These are phyloP conservation scores for Drosophila barbarae DNA, from an alignment of 2,888 invertebrate genomes.

Conservation along the genomic window DNA sequence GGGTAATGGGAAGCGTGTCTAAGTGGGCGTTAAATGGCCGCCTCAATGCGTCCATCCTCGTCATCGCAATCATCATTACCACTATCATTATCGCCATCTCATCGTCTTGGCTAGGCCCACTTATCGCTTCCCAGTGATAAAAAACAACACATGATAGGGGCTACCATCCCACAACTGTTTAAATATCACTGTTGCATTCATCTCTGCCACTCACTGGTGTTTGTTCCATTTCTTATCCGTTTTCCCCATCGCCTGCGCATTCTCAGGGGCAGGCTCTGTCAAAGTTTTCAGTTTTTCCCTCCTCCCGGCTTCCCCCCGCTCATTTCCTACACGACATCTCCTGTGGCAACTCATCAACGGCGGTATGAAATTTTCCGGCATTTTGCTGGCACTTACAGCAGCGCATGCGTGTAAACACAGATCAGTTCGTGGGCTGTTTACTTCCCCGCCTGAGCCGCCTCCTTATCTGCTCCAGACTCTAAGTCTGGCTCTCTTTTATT, in stretches of 20 bases:
- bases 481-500: not conserved
- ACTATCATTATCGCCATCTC: slow-evolving; percentile 21
- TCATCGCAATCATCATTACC: slow-evolving; percentile 15
- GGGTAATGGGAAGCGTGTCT: slow-evolving; percentile 42
- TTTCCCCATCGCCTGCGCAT: slow-evolving; percentile 21
- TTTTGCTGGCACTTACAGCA: slow-evolving; percentile 63
- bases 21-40: slow-evolving; percentile 67
- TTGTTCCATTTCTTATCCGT: slow-evolving; percentile 25
- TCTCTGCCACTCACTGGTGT: slow-evolving; percentile 7
- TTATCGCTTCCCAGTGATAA: slow-evolving; percentile 14
- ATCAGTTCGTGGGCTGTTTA: slow-evolving; percentile 34
- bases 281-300: not conserved
- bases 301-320: not conserved
- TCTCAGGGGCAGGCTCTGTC: not conserved
- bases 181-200: not conserved
- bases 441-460: not conserved
- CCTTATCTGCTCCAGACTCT: not conserved
- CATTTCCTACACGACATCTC: slow-evolving; percentile 27
- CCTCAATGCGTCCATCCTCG: slow-evolving; percentile 35
- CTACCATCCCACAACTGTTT: not conserved
- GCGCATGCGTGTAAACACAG: slow-evolving; percentile 56
- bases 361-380: slow-evolving; percentile 59
- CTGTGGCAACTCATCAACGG: slow-evolving; percentile 58
- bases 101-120: slow-evolving; percentile 33
- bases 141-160: not conserved